phyloP scores from a whole-genome alignment of 2,888 invertebrate genomes.

The Coronaproctus castanopsis region DNA sequence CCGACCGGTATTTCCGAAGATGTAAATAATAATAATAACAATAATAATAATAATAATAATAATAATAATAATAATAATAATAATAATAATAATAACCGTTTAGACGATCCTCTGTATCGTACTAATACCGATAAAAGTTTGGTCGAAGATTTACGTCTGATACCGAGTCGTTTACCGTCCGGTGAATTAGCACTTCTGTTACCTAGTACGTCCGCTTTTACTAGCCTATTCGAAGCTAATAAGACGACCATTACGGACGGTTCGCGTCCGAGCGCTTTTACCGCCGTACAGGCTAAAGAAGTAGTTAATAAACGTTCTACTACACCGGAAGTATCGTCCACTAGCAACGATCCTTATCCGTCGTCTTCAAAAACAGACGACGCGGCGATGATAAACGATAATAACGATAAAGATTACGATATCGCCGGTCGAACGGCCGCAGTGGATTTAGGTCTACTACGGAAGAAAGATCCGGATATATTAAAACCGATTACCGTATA shows the following conservation, averaged over 20 bases:
- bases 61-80: conserved; percentile 23
- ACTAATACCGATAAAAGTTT: no score
- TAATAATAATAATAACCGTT: conserved; percentile 22
- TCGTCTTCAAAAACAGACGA: not conserved
- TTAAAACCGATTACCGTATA: conserved; percentile 17
- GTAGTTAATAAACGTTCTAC: conserved; percentile 4
- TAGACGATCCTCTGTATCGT: not conserved
- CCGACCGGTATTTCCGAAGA: conserved; percentile 10
- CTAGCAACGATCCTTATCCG: conserved; percentile 12
- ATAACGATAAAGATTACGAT: not conserved
- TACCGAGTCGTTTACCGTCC: conserved; percentile 40
- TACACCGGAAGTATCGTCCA: conserved; percentile 14
- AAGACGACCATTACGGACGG: conserved; percentile 10
- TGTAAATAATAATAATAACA: conserved; percentile 21
- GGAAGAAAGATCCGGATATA: conserved; percentile 1
- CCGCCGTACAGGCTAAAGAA: conserved; percentile 19
- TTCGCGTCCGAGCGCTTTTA: conserved; percentile 26
- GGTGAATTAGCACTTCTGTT: conserved; percentile 45
- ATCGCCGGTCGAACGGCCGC: not conserved
- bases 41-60: conserved; percentile 23
- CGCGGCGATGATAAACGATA: not conserved
- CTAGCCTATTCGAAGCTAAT: conserved; percentile 27
- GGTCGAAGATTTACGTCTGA: conserved; percentile 33
- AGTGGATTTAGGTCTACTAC: no score
- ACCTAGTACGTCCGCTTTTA: conserved; percentile 31